These are phyloP conservation scores for Myotis yumanensis DNA, from an alignment of 2,113 vertebrate species.

Conservation along the genomic window DNA sequence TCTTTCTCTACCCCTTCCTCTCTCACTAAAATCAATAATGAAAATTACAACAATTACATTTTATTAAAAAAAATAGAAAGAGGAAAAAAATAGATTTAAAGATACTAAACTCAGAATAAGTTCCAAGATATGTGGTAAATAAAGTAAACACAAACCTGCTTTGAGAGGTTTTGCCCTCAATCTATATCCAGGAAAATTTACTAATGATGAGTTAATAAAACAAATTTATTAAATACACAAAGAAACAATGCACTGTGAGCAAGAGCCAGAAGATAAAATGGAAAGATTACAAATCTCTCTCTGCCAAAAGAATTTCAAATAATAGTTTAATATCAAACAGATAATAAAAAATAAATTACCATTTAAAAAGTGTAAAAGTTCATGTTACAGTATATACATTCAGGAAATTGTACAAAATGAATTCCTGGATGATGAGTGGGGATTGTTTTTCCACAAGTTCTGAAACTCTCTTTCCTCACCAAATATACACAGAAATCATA, in stretches of 20 bases:
- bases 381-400: neutral
- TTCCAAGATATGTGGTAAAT: neutral
- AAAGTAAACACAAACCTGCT: neutral
- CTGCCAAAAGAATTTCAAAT: neutral
- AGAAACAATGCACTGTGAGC: neutral
- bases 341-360: neutral
- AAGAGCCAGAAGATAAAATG: slow-evolving; percentile 14
- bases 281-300: neutral
- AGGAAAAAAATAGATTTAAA: neutral
- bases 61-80: neutral
- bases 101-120: neutral
- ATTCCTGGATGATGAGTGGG: neutral
- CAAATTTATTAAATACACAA: neutral
- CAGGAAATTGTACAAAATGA: neutral
- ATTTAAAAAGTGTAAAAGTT: slow-evolving; percentile 12
- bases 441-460: neutral
- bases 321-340: neutral
- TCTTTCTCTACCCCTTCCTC: too few species aligned
- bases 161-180: neutral
- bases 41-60: neutral
- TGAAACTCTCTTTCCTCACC: neutral
- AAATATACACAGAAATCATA: neutral
- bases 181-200: neutral
- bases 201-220: neutral
- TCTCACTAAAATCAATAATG: neutral